Conservation (phyloP, 2,113 vertebrate genomes). For the Leucosticte australis region DNA sequence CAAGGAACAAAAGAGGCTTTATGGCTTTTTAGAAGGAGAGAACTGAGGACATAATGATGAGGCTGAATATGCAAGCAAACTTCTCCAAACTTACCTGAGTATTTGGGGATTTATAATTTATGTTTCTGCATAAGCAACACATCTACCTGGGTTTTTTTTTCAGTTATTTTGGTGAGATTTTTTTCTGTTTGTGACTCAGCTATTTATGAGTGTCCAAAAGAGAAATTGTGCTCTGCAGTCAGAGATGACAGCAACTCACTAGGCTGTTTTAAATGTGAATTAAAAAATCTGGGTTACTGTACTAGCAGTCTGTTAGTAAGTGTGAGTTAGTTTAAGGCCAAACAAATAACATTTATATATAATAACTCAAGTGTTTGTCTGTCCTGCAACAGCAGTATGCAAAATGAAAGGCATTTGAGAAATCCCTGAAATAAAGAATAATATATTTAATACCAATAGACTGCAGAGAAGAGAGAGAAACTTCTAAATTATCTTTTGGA, state of each 20-base stretch:
- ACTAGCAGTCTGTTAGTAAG: not conserved
- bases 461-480: not conserved
- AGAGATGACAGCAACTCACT: not conserved
- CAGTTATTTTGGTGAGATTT: not conserved
- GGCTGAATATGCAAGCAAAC: not conserved
- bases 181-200: not conserved
- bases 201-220: not conserved
- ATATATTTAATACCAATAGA: not conserved
- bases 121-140: not conserved
- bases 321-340: not conserved
- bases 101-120: not conserved
- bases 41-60: not conserved
- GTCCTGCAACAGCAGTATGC: not conserved
- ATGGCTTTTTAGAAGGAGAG: not conserved
- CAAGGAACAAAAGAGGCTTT: conserved; percentile 42
- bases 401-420: not conserved
- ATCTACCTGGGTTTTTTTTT: not conserved
- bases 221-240: not conserved
- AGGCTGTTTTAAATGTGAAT: not conserved
- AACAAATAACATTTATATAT: not conserved
- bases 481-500: not conserved
- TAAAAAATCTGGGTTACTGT: not conserved
- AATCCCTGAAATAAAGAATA: not conserved
- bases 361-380: not conserved
- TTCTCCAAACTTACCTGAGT: not conserved